These are phyloP conservation scores for Datnioides undecimradiatus DNA, from an alignment of 2,113 vertebrate genomes.

Conservation along the genomic window DNA sequence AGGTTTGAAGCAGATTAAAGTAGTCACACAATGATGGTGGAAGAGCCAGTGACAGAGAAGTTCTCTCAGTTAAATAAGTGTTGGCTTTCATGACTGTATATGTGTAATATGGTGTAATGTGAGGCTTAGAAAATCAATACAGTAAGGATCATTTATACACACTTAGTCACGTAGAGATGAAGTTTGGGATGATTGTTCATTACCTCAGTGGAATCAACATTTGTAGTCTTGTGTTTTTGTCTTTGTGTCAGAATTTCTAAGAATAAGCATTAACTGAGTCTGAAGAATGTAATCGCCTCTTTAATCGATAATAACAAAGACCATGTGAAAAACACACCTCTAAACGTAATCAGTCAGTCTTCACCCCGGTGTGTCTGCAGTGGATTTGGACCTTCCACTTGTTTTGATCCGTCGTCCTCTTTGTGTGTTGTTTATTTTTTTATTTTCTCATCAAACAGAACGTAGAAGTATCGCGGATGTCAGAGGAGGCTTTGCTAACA, in stretches of 20 bases:
- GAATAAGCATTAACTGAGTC: background rate
- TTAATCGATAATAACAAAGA: background rate
- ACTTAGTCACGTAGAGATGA: background rate
- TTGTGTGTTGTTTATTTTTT: conserved; percentile 54
- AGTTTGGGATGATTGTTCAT: background rate
- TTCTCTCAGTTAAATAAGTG: background rate
- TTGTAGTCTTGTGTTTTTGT: background rate
- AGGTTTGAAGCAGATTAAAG: background rate
- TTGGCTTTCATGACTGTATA: too few relatives aligned
- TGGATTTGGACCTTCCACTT: conserved; percentile 39
- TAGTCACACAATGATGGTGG: background rate
- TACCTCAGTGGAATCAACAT: too few relatives aligned
- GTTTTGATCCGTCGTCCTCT: conserved; percentile 63
- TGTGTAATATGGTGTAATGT: background rate
- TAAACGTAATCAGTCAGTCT: background rate
- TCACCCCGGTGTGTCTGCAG: background rate
- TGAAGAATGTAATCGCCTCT: too few relatives aligned
- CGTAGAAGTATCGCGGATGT: conserved; percentile 94
- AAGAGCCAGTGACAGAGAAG: background rate
- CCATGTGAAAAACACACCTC: background rate
- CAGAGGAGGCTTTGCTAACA: conserved; percentile 95
- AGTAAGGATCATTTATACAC: background rate
- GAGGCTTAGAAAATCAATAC: background rate
- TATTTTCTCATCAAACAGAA: conserved; percentile 86
- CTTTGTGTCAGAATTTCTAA: background rate